phyloP scores from a whole-genome alignment of 2,113 vertebrate species.

The Oryzias celebensis region DNA sequence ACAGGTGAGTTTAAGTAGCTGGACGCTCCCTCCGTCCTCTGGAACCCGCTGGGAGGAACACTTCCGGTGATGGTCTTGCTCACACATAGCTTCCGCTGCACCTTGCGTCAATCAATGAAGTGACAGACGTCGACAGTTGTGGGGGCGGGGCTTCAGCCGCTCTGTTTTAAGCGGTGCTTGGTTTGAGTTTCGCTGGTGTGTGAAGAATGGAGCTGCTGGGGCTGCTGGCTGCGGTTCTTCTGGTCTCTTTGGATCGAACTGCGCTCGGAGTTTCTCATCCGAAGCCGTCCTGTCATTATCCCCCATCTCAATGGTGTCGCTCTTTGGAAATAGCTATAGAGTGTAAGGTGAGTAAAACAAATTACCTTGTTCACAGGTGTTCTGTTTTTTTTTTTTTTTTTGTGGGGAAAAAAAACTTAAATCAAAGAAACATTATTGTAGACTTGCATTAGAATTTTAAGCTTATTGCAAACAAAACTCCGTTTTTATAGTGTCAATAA shows the following conservation, averaged over 20 bases:
- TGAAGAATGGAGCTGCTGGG: conserved; percentile 41
- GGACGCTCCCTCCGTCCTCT: too few species aligned
- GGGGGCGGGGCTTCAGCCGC: background rate
- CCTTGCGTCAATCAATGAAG: conserved; percentile 9
- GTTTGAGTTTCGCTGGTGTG: background rate
- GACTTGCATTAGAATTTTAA: too few species aligned
- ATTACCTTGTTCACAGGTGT: background rate
- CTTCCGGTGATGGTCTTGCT: too few species aligned
- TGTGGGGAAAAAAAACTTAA: background rate
- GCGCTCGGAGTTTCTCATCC: conserved; percentile 41
- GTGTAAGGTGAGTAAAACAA: conserved; percentile 75
- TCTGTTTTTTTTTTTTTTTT: too few species aligned
- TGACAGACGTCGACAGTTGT: background rate
- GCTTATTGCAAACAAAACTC: too few species aligned
- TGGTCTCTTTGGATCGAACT: conserved; percentile 10
- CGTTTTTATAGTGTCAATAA: too few species aligned
- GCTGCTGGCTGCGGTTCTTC: conserved; percentile 22
- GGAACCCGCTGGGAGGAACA: too few species aligned
- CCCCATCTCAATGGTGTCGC: conserved; percentile 81
- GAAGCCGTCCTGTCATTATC: conserved; percentile 62
- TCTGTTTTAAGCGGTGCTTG: background rate
- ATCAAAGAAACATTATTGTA: background rate
- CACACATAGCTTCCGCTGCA: background rate
- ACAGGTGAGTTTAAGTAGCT: too few species aligned
- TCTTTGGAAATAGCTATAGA: conserved; percentile 70